These are phyloP conservation scores for Turdus rufiventris DNA, from an alignment of 2,113 vertebrate species.

Conservation along the genomic window DNA sequence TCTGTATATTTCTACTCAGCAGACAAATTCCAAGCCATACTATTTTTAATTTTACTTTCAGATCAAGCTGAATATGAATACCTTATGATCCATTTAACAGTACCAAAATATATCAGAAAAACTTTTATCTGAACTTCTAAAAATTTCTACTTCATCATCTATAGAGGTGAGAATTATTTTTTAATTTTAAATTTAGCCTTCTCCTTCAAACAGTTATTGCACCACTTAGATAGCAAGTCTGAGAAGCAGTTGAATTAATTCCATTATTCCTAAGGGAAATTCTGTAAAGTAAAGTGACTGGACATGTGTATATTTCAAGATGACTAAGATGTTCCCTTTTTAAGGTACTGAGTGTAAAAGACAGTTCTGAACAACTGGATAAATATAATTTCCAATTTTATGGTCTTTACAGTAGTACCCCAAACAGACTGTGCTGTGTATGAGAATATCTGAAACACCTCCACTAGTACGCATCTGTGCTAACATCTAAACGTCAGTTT, in stretches of 20 bases:
- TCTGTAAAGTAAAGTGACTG: background rate
- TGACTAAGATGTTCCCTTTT: fast-evolving
- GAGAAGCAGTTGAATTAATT: background rate
- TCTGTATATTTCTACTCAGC: background rate
- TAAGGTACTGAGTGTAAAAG: background rate
- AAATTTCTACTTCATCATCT: background rate
- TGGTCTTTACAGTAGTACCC: background rate
- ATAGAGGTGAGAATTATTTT: background rate
- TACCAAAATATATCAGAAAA: background rate
- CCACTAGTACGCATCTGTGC: background rate
- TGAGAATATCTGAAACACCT: background rate
- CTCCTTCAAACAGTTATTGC: background rate
- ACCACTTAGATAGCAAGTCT: background rate
- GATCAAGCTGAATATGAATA: background rate
- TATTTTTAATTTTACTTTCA: background rate
- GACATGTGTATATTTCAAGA: background rate
- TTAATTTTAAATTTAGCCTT: background rate
- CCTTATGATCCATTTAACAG: background rate
- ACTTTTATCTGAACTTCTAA: background rate
- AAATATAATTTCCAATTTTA: background rate
- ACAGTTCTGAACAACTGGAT: background rate
- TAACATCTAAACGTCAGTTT: background rate
- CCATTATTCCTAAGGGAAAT: background rate
- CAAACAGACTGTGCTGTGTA: background rate
- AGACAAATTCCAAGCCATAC: background rate